Evolutionary conservation across 2,797 vertebrate genomes (phyloP), one percentile per base, ranked within the genome.

Genomic region (Dromococcyx pavoninus): DNA sequence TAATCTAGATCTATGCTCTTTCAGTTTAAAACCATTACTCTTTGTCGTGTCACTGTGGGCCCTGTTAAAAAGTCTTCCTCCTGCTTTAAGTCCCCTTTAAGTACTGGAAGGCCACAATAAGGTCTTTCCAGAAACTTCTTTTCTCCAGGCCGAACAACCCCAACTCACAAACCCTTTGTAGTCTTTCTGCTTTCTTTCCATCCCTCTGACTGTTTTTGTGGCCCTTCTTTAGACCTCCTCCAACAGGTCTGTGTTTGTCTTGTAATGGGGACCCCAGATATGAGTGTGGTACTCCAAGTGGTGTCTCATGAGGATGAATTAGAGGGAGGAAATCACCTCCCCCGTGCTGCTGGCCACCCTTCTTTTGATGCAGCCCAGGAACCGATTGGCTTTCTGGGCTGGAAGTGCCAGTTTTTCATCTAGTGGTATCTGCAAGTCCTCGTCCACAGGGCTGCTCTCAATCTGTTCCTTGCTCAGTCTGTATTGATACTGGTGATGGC

Each of bases 241-340:
- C 7, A 39, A 18, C 7, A 53, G 16, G 11, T 80, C 10, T 5
- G 7, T 32, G 4, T 43, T 24, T 35, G 2, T 62, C 11, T 35
- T 62, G 2, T 28, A 10, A 15, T 21, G 18, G 7, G 4, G 0
- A 0, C 7, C 4, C 2, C 3, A 19, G 28, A n/a, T 10, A 5
- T 64, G 18, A 10, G 37, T 16, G 5, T 10, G 7, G 27, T 53
- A 28, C 5, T 43, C 3, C 17, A 73, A 21, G 2, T n/a, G 15
- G 11, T 13, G 14, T 61, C 17, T 84, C 18, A 9, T 5, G 6
- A 58, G 32, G 87, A 19, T 1, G 7, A 23, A 10, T 14, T 4
- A 30, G 35, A 43, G 30, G 8, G 14, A 3, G 2, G 2, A 7
- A 60, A 37, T 69, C 13, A 8, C 7, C 5, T 82, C 9, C 8